These are phyloP conservation scores for Xestia xanthographa DNA, from an alignment of 2,888 invertebrate genomes.

Conservation along the genomic window DNA sequence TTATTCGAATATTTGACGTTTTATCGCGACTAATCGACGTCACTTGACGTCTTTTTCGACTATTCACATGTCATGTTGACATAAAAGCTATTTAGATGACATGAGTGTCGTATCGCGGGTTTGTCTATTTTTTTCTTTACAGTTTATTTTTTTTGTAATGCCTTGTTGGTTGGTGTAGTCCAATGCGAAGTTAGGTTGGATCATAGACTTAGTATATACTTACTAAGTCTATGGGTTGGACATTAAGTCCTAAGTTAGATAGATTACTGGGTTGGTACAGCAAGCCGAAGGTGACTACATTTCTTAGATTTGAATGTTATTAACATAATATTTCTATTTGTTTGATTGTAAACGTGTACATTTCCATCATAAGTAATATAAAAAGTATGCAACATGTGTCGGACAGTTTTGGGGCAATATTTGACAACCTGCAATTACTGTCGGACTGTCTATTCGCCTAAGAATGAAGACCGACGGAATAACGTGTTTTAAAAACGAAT, in stretches of 20 bases:
- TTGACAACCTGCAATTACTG: slow-evolving; percentile 35
- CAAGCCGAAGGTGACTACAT: too few relatives aligned
- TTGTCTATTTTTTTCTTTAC: slow-evolving; percentile 1
- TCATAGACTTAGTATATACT: too few relatives aligned
- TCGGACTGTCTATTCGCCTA: neutral
- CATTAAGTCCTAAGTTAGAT: neutral
- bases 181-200: neutral
- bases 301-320: neutral
- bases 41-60: slow-evolving; percentile 63
- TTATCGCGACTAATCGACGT: slow-evolving; percentile 57
- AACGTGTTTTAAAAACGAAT: slow-evolving; percentile 11
- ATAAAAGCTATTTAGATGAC: slow-evolving; percentile 35
- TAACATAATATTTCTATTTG: neutral
- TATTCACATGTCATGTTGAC: slow-evolving; percentile 59
- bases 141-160: neutral
- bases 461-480: slow-evolving; percentile 20
- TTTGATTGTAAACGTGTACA: neutral
- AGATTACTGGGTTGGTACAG: too few relatives aligned
- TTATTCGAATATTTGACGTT: slow-evolving; percentile 54
- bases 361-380: neutral
- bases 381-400: neutral
- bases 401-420: slow-evolving; percentile 18
- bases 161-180: neutral
- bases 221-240: too few relatives aligned
- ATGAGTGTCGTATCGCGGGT: neutral